Evolutionary conservation across 2,888 invertebrate species (phyloP).

Genomic region (Slavum lentiscoides): DNA sequence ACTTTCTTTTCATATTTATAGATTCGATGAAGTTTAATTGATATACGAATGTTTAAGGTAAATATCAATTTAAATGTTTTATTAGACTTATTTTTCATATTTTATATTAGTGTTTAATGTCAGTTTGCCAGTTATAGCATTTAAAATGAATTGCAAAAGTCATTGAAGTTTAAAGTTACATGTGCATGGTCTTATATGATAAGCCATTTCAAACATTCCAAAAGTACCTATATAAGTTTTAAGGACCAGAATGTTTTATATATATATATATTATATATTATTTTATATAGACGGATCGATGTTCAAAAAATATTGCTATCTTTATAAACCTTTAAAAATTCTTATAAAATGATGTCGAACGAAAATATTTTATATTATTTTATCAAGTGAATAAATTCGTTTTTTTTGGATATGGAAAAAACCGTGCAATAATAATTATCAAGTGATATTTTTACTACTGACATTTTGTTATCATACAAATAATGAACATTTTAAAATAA

Average conservation of each 20-base stretch:
- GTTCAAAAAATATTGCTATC: background rate
- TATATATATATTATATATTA: background rate
- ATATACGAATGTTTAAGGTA: no score
- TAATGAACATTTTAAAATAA: no score
- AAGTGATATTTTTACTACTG: no score
- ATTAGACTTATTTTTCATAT: background rate
- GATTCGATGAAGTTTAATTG: no score
- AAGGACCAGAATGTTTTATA: no score
- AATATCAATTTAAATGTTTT: no score
- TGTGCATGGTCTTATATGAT: conserved; percentile 5
- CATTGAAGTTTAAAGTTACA: background rate
- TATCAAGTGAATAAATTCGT: background rate
- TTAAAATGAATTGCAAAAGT: background rate
- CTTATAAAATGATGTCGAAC: background rate
- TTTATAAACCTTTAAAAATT: background rate
- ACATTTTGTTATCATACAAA: no score
- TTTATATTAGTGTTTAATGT: background rate
- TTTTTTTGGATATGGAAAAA: background rate
- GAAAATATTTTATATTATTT: background rate
- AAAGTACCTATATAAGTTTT: background rate
- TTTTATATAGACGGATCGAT: background rate
- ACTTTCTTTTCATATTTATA: no score
- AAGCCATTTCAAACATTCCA: background rate
- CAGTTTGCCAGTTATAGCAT: background rate
- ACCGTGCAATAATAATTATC: background rate